A percentile compares a stretch with the other conserved stretches of the same genome.
Evolutionary conservation across 2,113 vertebrate genomes (phyloP).

Genomic region (Syngnathus typhle): DNA sequence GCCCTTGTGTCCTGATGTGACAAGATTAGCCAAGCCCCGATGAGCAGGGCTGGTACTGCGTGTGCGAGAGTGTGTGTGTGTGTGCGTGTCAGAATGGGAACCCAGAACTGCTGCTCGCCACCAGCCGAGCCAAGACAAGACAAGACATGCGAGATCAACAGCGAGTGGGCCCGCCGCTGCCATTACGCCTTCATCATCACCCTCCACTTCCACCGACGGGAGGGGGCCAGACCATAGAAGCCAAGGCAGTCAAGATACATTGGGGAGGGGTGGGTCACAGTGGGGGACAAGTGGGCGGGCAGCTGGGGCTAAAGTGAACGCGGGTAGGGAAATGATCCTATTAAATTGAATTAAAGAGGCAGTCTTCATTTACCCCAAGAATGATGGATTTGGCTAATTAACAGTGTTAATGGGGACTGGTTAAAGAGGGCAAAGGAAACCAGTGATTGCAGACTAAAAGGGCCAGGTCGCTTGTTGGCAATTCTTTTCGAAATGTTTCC

Average conservation of each 20-base stretch:
- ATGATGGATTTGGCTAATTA: slow-evolving; percentile 80
- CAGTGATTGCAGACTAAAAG: slow-evolving; percentile 43
- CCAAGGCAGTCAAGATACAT: slow-evolving; percentile 58
- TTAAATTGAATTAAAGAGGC: slow-evolving; percentile 81
- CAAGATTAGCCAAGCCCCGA: slow-evolving; percentile 74
- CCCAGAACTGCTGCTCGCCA: slow-evolving; percentile 64
- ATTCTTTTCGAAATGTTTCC: slow-evolving; percentile 31
- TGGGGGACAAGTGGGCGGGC: slow-evolving; percentile 62
- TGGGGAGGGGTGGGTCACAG: slow-evolving; percentile 44
- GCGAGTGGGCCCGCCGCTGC: slow-evolving; percentile 56
- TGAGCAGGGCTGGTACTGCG: slow-evolving; percentile 69
- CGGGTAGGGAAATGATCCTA: slow-evolving; percentile 75
- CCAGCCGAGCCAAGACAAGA: slow-evolving; percentile 63
- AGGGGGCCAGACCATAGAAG: slow-evolving; percentile 33
- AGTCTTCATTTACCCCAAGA: slow-evolving; percentile 77
- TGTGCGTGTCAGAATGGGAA: slow-evolving; percentile 49
- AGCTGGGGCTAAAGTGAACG: slow-evolving; percentile 68
- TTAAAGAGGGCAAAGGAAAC: slow-evolving; percentile 64
- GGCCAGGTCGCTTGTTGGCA: slow-evolving; percentile 39
- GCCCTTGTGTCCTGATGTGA: slow-evolving; percentile 68
- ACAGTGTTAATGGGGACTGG: slow-evolving; percentile 73
- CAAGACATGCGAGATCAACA: slow-evolving; percentile 64
- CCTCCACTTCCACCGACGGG: slow-evolving; percentile 35
- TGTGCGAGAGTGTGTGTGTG: slow-evolving; percentile 26
- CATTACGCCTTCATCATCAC: slow-evolving; percentile 43